These are phyloP conservation scores for Tineola bisselliella DNA, from an alignment of 2,888 invertebrate genomes.

Conservation along the genomic window DNA sequence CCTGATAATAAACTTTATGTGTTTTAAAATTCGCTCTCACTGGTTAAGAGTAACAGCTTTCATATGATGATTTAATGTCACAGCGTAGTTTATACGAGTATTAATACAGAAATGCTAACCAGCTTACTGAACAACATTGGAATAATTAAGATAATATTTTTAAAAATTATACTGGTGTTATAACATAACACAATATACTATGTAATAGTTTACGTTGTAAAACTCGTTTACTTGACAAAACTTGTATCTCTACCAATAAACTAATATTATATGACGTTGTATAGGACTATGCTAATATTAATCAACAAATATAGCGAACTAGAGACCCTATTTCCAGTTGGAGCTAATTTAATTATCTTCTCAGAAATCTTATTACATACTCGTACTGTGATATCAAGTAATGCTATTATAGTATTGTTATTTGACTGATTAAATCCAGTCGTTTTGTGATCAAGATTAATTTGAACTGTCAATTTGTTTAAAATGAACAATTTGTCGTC, in stretches of 20 bases:
- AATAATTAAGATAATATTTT: too few relatives aligned
- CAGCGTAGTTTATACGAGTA: too few relatives aligned
- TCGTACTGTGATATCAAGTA: neutral
- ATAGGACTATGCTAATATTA: neutral
- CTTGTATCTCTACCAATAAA: neutral
- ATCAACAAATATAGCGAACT: neutral
- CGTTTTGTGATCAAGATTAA: slow-evolving; percentile 9
- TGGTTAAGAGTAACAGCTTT: too few relatives aligned
- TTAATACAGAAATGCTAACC: too few relatives aligned
- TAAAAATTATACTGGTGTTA: too few relatives aligned
- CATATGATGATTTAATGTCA: too few relatives aligned
- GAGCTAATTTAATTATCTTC: slow-evolving; percentile 8
- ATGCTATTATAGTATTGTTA: neutral
- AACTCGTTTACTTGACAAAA: too few relatives aligned
- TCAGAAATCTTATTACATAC: neutral
- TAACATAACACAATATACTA: too few relatives aligned
- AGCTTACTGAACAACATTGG: too few relatives aligned
- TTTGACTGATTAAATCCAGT: neutral
- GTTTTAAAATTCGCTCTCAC: too few relatives aligned
- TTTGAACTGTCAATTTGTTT: slow-evolving; percentile 6
- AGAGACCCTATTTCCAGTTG: neutral
- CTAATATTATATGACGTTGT: neutral
- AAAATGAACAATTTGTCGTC: slow-evolving; percentile 12
- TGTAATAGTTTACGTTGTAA: too few relatives aligned
- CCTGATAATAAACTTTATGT: too few relatives aligned